phyloP scores from a whole-genome alignment of 2,888 invertebrate genomes.

The Zaprionus obscuricornis region DNA sequence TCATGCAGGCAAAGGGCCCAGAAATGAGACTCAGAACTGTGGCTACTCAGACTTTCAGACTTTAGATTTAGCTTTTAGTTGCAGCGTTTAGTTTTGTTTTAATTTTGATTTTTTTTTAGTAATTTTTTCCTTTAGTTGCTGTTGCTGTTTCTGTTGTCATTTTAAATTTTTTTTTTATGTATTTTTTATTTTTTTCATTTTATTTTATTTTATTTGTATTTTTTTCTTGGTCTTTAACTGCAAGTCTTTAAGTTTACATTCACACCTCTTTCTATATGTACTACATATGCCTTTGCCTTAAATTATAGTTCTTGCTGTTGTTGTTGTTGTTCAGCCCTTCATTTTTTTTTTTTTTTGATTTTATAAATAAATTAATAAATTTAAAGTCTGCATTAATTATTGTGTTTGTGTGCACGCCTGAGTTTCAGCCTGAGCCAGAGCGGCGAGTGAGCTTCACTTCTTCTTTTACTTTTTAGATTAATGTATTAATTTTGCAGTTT shows the following conservation, averaged over 20 bases:
- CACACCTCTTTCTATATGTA: conserved; percentile 64
- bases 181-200: conserved; percentile 15
- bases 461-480: conserved; percentile 66
- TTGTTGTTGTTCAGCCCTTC: neutral
- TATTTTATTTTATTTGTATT: conserved; percentile 23
- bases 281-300: neutral
- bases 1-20: conserved; percentile 23
- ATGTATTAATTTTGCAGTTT: conserved; percentile 73
- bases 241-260: conserved; percentile 43
- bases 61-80: conserved; percentile 18
- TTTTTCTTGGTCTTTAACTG: neutral
- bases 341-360: conserved; percentile 48
- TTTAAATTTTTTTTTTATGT: too few relatives aligned
- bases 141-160: conserved; percentile 20
- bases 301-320: conserved; percentile 1
- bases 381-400: conserved; percentile 77
- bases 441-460: too few relatives aligned
- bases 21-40: neutral
- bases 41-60: neutral
- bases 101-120: too few relatives aligned
- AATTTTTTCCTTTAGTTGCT: conserved; percentile 6
- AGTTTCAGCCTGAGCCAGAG: conserved; percentile 15
- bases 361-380: conserved; percentile 81
- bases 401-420: conserved; percentile 42
- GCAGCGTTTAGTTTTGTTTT: conserved; percentile 20